These are phyloP conservation scores for Vireo altiloquus DNA, from an alignment of 2,113 vertebrate species.

Conservation along the genomic window DNA sequence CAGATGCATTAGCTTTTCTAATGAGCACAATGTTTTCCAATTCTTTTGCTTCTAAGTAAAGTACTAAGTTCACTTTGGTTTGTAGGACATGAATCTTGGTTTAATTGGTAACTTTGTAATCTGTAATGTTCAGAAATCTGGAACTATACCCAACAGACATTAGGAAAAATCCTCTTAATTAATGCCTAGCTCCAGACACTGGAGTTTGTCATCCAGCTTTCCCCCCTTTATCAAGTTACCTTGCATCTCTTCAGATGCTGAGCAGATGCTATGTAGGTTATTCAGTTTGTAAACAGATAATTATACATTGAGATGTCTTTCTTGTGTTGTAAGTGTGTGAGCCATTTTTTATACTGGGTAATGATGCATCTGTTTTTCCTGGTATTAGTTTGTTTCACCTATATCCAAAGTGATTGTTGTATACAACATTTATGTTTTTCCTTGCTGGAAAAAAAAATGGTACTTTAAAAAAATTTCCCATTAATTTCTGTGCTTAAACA, in stretches of 20 bases:
- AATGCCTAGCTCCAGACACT: neutral
- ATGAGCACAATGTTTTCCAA: neutral
- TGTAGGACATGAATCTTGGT: neutral
- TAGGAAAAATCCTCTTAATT: neutral
- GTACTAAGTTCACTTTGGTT: neutral
- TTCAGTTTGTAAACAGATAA: conserved; percentile 9
- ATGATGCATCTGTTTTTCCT: neutral
- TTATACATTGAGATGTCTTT: neutral
- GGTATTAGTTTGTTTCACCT: neutral
- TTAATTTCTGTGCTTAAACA: neutral
- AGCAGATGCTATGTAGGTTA: conserved; percentile 12
- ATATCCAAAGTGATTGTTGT: neutral
- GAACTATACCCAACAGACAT: neutral
- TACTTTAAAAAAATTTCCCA: neutral
- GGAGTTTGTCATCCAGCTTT: neutral
- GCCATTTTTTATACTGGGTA: neutral
- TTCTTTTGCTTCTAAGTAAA: neutral
- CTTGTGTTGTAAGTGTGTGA: neutral
- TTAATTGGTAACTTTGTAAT: conserved; percentile 23
- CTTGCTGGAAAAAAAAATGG: neutral
- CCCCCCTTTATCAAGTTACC: neutral
- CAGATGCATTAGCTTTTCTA: neutral
- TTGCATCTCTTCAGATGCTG: neutral
- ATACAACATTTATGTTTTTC: neutral
- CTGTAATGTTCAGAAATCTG: neutral